Base-by-base conservation (phyloP, 2,113 vertebrate species). In the Trogon melanurus region DNA sequence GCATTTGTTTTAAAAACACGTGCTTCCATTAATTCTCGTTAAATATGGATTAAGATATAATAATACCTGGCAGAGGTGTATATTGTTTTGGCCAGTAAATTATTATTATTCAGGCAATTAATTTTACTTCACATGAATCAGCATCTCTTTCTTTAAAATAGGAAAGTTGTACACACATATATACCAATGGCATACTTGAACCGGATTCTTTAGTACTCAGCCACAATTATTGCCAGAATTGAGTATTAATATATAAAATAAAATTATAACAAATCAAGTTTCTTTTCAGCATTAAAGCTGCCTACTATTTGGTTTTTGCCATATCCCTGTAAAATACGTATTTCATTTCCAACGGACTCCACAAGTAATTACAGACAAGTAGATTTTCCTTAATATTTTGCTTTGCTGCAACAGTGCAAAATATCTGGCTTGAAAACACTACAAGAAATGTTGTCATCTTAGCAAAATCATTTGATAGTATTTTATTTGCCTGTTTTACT, bases 21-120 rank as follows among this genome's bases (percentile, higher is more conserved):
- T 36, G 38, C 56, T 94, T 93, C 57, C 60, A 69, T 93, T 94
- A 90, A 90, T 94, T 92, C 80, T 96, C 79, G 78, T 91, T 94
- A 87, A 94, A 87, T 81, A 38, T 61, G 78, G 64, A 79, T 94
- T 97, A 94, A 92, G 45, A 82, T 89, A 34, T 83, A 85, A 66
- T 41, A 48, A 71, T 88, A 86, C 27, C 74, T 85, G 58, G 70
- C 79, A 92, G 72, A 95, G 58, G 76, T 85, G 47, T 67, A 79
- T 96, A 88, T 95, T 93, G 85, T 76, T 88, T 95, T 93, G 61
- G 61, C 78, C 83, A 76, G 27, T 64, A 60, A 64, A 94, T 72
- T 47, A 82, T 32, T 88, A 22, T 69, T 93, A 79, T 93, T 73
- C 80, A 91, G 60, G 66, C 34, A 4, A 70, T 97, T 72, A 57